A percentile compares a stretch with the other conserved stretches of the same genome.
These are phyloP conservation scores for Lagopus leucura DNA, from an alignment of 2,113 vertebrate genomes.

Conservation along the genomic window DNA sequence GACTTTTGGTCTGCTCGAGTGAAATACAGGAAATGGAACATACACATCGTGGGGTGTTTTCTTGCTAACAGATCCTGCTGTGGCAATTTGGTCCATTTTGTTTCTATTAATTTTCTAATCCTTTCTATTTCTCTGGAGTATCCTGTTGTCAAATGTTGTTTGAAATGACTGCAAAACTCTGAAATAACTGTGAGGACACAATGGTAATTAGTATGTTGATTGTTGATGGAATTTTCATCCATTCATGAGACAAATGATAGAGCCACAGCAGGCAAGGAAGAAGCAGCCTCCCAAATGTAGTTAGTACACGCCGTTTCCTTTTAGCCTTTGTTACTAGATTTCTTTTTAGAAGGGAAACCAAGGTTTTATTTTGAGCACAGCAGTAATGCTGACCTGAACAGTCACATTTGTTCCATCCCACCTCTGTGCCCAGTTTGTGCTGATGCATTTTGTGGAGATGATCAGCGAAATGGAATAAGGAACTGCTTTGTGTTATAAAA, in stretches of 20 bases:
- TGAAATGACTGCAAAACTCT: neutral
- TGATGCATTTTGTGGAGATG: neutral
- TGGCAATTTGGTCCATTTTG: neutral
- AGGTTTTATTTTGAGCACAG: neutral
- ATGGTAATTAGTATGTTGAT: neutral
- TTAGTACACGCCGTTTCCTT: neutral
- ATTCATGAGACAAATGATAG: neutral
- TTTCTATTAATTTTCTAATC: neutral
- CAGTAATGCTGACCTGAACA: conserved; percentile 20
- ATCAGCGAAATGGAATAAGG: neutral
- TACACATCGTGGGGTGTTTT: neutral
- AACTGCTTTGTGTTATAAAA: conserved; percentile 13
- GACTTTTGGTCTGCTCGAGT: neutral
- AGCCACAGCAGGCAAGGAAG: neutral
- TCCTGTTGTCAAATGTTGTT: neutral
- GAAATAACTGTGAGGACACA: neutral
- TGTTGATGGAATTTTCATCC: neutral
- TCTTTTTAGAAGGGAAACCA: neutral
- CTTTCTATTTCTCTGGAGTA: neutral
- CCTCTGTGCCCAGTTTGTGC: neutral
- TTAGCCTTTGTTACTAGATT: neutral
- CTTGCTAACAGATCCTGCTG: neutral
- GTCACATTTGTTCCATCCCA: neutral
- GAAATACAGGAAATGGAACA: conserved; percentile 11
- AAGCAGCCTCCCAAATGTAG: neutral